Conservation (phyloP, 2,888 invertebrate genomes). For the Masnerella sp. region DNA sequence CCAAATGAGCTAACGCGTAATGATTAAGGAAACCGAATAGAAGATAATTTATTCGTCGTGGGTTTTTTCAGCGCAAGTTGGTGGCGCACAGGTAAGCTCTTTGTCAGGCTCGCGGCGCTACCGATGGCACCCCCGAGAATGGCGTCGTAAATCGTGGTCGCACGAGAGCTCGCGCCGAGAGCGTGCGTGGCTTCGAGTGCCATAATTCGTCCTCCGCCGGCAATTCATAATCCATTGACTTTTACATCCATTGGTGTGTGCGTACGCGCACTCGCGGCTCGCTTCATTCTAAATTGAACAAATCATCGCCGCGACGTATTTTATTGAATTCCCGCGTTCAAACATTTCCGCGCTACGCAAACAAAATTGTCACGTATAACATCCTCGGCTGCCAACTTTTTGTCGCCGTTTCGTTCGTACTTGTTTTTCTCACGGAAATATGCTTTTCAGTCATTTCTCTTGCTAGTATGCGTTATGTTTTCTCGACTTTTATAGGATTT, state of each 20-base stretch:
- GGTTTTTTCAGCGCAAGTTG: constrained; percentile 30
- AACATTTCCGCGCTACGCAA: constrained; percentile 21
- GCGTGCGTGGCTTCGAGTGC: constrained; percentile 55
- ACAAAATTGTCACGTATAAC: constrained; percentile 25
- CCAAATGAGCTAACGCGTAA: too few species aligned
- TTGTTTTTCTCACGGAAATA: too few species aligned
- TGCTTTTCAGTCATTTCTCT: too few species aligned
- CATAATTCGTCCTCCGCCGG: constrained; percentile 51
- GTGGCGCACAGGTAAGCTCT: constrained; percentile 42
- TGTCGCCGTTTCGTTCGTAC: too few species aligned
- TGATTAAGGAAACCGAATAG: too few species aligned
- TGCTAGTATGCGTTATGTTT: too few species aligned
- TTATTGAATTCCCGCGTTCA: constrained; percentile 30
- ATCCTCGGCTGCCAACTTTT: too few species aligned
- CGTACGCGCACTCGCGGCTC: constrained; percentile 29
- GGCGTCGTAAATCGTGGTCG: constrained; percentile 54
- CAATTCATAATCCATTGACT: constrained; percentile 59
- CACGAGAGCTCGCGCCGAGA: constrained; percentile 43
- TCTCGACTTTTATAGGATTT: too few species aligned
- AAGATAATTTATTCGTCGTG: constrained; percentile 23
- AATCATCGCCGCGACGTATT: constrained; percentile 41
- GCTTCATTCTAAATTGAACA: constrained; percentile 52
- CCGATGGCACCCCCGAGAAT: constrained; percentile 55
- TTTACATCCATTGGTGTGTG: constrained; percentile 43
- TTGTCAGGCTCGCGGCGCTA: constrained; percentile 41